A percentile compares a stretch with the other conserved stretches of the same genome.
phyloP scores from a whole-genome alignment of 2,113 vertebrate species.

The Tautogolabrus adspersus region DNA sequence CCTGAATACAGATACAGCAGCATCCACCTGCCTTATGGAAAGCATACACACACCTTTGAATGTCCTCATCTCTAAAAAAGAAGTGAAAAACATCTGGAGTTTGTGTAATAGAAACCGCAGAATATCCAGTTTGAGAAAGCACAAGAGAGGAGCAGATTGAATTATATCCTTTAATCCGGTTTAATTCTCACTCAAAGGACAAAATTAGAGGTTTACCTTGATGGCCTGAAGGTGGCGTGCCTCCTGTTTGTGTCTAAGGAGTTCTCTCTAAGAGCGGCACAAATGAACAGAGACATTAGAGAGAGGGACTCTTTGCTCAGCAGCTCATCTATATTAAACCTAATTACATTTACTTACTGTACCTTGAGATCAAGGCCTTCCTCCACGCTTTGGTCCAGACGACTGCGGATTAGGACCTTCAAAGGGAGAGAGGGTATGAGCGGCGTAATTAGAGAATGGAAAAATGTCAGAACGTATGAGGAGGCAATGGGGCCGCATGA shows the following conservation, averaged over 20 bases:
- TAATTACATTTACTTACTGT: slow-evolving; percentile 66
- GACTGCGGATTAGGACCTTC: slow-evolving; percentile 94
- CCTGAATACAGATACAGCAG: slow-evolving; percentile 46
- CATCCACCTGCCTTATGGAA: slow-evolving; percentile 32
- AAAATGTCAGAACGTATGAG: slow-evolving; percentile 58
- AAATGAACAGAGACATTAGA: slow-evolving; percentile 44
- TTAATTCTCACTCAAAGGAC: slow-evolving; percentile 23
- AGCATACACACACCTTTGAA: slow-evolving; percentile 10
- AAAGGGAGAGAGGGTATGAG: slow-evolving; percentile 55
- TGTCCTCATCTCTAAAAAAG: neutral
- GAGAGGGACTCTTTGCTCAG: neutral
- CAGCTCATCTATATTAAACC: slow-evolving; percentile 48
- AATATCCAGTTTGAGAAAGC: neutral
- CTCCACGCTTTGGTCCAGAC: slow-evolving; percentile 94
- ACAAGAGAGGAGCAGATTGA: slow-evolving; percentile 4
- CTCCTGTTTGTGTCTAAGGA: slow-evolving; percentile 95
- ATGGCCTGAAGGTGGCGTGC: slow-evolving; percentile 94
- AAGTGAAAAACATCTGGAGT: neutral
- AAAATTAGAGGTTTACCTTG: slow-evolving; percentile 86
- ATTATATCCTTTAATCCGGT: slow-evolving; percentile 44
- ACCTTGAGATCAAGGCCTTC: slow-evolving; percentile 97
- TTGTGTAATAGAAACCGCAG: neutral
- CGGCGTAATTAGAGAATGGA: slow-evolving; percentile 63
- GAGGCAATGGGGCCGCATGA: slow-evolving; percentile 43
- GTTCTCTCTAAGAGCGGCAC: slow-evolving; percentile 87